Evolutionary conservation across 2,888 invertebrate species (phyloP), one percentile per base, ranked within the genome.

Genomic region (Loripinus fragilis): DNA sequence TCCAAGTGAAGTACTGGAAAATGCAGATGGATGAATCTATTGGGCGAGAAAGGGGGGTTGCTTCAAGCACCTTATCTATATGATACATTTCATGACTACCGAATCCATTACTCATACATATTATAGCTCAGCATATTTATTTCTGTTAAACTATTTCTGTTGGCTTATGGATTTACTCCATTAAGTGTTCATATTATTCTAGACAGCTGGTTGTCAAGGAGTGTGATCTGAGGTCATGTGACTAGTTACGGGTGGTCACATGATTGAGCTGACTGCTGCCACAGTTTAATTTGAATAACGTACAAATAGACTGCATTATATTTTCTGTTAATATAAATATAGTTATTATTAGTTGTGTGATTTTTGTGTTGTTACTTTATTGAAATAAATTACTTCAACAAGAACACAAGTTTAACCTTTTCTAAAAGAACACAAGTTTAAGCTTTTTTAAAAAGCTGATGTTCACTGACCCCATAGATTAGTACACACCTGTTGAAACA

Each of bases 301-400:
- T 76, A 70, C 45, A 25, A 70, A 52, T 65, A 70, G 64, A 50
- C 52, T 67, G 74, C 74, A 78, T 78, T 75, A 67, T 74, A 75
- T 77, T 72, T 38, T 78, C 73, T 70, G 71, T 71, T 71, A 60
- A 17, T 60, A 30, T 60, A 81, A 73, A 78, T 75, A 80, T 83
- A 83, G 78, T 81, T 79, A 80, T 78, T 80, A 80, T 78, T 80
- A 80, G 74, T 71, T 72, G 78, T 83, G 83, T 83, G 83, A 60
- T 81, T 80, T 81, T 83, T 81, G 83, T 83, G 83, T 83, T 83
- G 81, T 83, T 83, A 79, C 76, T 74, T 78, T 60, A 60, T 60
- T 60, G 20, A 60, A 33, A 25, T 10, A 68, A 68, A 68, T 45
- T 8, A 50, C 30, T 69, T 42, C 41, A 41, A 67, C 45, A 67